A percentile compares a stretch with the other conserved stretches of the same genome.
These are phyloP conservation scores for Dascyllus trimaculatus DNA, from an alignment of 2,113 vertebrate species.

Conservation along the genomic window DNA sequence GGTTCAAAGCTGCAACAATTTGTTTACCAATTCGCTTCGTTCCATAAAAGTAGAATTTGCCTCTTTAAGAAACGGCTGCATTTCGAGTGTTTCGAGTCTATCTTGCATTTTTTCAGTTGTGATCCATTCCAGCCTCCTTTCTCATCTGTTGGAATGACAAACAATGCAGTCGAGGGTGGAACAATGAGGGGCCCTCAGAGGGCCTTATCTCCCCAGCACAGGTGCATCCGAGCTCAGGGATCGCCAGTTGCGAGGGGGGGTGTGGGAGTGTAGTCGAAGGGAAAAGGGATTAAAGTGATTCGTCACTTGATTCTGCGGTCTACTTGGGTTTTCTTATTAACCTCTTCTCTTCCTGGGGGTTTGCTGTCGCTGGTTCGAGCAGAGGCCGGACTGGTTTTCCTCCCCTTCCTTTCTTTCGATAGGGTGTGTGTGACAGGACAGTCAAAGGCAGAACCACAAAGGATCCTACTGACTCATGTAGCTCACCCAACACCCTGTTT, in stretches of 20 bases:
- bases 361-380: conserved; percentile 27
- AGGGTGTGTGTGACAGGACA: conserved; percentile 5
- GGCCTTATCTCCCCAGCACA: conserved; percentile 87
- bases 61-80: conserved; percentile 23
- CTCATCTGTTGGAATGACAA: conserved; percentile 84
- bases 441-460: conserved; percentile 43
- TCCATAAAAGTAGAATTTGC: not conserved
- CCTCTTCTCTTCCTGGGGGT: conserved; percentile 50
- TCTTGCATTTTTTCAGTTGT: conserved; percentile 72
- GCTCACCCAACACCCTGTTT: conserved; percentile 55
- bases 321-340: conserved; percentile 60
- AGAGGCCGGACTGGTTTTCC: conserved; percentile 26
- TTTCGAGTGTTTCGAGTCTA: conserved; percentile 33
- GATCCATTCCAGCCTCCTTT: conserved; percentile 66
- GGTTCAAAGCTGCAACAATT: not conserved
- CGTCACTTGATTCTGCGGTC: conserved; percentile 73
- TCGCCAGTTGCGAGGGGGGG: conserved; percentile 67
- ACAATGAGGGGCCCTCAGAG: conserved; percentile 84
- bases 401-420: not conserved
- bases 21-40: not conserved
- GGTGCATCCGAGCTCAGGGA: conserved; percentile 86
- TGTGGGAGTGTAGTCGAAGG: conserved; percentile 53
- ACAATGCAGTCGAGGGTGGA: conserved; percentile 82
- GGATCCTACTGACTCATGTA: conserved; percentile 54
- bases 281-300: conserved; percentile 80